Percentiles rank a stretch among this genome's conserved stretches.
These are phyloP conservation scores for Syngnathus acus DNA, from an alignment of 2,797 vertebrate species.

Conservation along the genomic window DNA sequence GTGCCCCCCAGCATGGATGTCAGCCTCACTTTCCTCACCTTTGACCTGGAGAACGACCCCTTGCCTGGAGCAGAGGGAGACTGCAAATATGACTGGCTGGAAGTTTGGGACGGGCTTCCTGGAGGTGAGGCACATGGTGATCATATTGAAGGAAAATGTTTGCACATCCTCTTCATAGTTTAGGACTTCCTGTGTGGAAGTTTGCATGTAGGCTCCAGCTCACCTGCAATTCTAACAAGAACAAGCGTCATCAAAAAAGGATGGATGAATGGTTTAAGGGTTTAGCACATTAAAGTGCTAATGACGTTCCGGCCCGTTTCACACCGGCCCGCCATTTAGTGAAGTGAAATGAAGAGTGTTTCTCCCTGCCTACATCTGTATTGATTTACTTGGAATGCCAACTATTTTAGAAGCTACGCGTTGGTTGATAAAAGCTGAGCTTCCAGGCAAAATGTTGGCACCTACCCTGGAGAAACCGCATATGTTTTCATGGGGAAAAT, in stretches of 20 bases:
- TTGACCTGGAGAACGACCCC: conserved; percentile 95
- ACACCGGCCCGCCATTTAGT: not conserved
- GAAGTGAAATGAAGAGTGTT: conserved; percentile 15
- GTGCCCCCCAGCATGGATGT: conserved; percentile 91
- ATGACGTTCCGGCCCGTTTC: not conserved
- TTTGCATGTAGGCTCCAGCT: too few species aligned
- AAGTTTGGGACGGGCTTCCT: conserved; percentile 96
- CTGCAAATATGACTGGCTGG: conserved; percentile 97
- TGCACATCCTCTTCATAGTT: too few species aligned
- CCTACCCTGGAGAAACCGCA: conserved; percentile 40
- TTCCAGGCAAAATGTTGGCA: conserved; percentile 55
- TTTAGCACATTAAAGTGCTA: not conserved
- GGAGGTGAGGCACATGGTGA: conserved; percentile 62
- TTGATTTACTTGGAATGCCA: conserved; percentile 54
- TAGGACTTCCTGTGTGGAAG: too few species aligned
- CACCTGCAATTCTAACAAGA: too few species aligned
- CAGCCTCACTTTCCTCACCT: conserved; percentile 87
- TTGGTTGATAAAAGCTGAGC: conserved; percentile 69
- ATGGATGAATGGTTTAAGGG: not conserved
- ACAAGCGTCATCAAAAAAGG: too few species aligned
- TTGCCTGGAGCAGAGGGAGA: conserved; percentile 86
- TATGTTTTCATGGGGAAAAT: conserved; percentile 48
- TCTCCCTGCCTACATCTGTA: conserved; percentile 51
- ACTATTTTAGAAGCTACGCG: conserved; percentile 59
- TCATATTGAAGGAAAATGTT: too few species aligned